These are phyloP conservation scores for Sternotherus odoratus DNA, from an alignment of 2,797 vertebrate species.

Conservation along the genomic window DNA sequence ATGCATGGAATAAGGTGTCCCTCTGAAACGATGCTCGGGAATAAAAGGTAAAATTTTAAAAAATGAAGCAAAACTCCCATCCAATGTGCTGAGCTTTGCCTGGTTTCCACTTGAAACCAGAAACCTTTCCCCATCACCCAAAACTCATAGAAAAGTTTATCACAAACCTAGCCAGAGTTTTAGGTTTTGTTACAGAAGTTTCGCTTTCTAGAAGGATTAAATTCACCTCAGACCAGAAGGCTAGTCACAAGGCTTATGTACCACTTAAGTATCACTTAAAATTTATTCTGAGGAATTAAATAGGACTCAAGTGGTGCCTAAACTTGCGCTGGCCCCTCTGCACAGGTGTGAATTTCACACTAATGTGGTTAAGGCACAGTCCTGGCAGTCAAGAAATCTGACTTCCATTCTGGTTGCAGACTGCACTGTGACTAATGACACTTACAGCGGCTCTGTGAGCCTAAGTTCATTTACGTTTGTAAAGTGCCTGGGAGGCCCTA, in stretches of 20 bases:
- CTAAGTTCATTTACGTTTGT: background rate
- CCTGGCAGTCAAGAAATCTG: background rate
- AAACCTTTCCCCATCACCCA: background rate
- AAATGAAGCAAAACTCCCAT: background rate
- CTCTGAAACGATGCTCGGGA: background rate
- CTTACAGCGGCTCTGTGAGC: background rate
- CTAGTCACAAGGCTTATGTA: background rate
- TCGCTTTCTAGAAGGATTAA: background rate
- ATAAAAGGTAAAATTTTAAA: background rate
- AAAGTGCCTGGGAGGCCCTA: background rate
- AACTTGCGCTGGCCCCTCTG: background rate
- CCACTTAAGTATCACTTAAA: background rate
- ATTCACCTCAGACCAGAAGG: background rate
- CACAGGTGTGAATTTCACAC: background rate
- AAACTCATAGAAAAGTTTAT: background rate
- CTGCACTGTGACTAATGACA: background rate
- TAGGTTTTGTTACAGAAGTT: background rate
- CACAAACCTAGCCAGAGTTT: background rate
- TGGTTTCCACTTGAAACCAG: background rate
- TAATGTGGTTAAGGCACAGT: background rate
- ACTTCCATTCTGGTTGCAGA: background rate
- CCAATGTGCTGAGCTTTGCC: background rate
- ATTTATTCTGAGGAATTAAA: background rate
- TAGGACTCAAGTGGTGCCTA: background rate
- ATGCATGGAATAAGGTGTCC: background rate